Percentiles rank a stretch among this genome's conserved stretches.
Conservation (phyloP, 1,140 invertebrate genomes). For the Eciton burchellii region DNA sequence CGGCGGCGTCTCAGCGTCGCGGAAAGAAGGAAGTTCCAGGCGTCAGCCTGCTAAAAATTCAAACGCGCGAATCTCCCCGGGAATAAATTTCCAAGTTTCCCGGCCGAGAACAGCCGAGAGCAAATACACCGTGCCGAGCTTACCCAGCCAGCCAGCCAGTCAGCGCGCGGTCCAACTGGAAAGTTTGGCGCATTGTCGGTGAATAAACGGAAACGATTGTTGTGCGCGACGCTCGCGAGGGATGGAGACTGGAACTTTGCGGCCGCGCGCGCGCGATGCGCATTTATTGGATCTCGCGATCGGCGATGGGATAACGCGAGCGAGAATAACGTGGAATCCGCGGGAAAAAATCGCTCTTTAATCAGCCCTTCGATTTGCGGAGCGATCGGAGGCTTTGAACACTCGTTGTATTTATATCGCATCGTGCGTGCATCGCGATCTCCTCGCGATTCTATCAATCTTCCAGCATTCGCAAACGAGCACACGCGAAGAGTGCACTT, state of each 20-base stretch:
- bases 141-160: constrained; percentile 60
- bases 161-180: constrained; percentile 72
- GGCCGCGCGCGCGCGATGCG: constrained; percentile 44
- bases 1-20: neutral
- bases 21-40: constrained; percentile 66
- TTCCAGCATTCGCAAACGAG: neutral
- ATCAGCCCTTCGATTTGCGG: no score
- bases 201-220: constrained; percentile 84
- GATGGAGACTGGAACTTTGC: constrained; percentile 69
- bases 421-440: no score
- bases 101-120: constrained; percentile 77
- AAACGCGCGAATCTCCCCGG: constrained; percentile 78
- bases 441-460: neutral
- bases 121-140: constrained; percentile 77
- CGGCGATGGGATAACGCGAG: constrained; percentile 28
- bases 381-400: no score
- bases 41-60: constrained; percentile 78
- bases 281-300: constrained; percentile 48
- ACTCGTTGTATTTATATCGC: no score
- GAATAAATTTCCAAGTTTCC: constrained; percentile 82
- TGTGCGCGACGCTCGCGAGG: constrained; percentile 71
- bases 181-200: constrained; percentile 83
- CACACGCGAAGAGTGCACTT: neutral
- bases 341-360: constrained; percentile 33
- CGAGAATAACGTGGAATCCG: constrained; percentile 26